phyloP scores from a whole-genome alignment of 2,888 invertebrate genomes.

The Candidula unifasciata region DNA sequence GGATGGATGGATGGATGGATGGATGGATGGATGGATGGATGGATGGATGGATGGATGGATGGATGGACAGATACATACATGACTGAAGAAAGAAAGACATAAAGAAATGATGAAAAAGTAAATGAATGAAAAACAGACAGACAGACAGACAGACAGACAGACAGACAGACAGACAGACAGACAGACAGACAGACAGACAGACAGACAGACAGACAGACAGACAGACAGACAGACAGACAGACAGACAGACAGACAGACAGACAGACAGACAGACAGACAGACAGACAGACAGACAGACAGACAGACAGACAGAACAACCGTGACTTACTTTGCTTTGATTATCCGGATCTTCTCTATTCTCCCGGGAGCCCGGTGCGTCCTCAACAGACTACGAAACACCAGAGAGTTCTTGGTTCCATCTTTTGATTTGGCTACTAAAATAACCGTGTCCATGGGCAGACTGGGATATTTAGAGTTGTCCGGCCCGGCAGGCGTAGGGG shows the following conservation, averaged over 20 bases:
- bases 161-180: conserved; percentile 1
- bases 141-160: conserved; percentile 2
- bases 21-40: neutral
- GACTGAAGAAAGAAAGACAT: neutral
- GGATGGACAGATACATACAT: neutral
- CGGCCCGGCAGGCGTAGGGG: conserved; percentile 23
- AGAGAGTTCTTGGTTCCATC: conserved; percentile 47
- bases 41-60: neutral
- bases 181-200: conserved; percentile 9
- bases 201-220: conserved; percentile 3
- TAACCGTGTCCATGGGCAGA: conserved; percentile 46
- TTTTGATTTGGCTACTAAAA: conserved; percentile 43
- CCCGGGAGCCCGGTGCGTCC: conserved; percentile 49
- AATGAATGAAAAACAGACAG: neutral
- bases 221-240: neutral
- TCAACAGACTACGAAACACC: conserved; percentile 49
- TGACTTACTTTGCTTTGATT: conserved; percentile 58
- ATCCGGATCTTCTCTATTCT: conserved; percentile 62
- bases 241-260: conserved; percentile 3
- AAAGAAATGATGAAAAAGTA: neutral
- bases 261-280: neutral
- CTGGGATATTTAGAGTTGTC: neutral
- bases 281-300: conserved; percentile 1
- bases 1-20: neutral
- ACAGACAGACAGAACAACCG: neutral